Conservation (phyloP, 2,797 vertebrate genomes). For the Centropyge bicolor region DNA sequence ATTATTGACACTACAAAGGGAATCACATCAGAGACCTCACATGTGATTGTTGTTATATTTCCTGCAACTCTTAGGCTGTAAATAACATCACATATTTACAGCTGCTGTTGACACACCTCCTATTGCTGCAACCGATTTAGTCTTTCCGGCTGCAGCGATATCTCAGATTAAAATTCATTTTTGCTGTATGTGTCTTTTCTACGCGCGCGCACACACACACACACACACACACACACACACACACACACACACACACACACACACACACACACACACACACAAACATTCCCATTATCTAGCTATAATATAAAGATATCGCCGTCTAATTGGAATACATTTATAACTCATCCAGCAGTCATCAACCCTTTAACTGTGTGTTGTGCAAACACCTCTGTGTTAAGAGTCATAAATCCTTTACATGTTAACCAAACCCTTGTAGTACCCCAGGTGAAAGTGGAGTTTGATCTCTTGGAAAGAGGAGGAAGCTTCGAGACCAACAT, state of each 20-base stretch:
- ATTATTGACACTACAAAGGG: slow-evolving; percentile 11
- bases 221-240: not conserved
- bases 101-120: slow-evolving; percentile 17
- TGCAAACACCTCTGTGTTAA: slow-evolving; percentile 42
- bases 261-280: not conserved
- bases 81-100: not conserved
- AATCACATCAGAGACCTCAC: not conserved
- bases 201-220: not conserved
- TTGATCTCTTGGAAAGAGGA: slow-evolving; percentile 71
- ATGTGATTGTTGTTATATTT: not conserved
- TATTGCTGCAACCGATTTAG: not conserved
- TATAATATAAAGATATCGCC: slow-evolving; percentile 1
- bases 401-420: slow-evolving; percentile 80
- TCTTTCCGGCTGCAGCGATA: not conserved
- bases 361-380: slow-evolving; percentile 23
- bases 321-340: not conserved
- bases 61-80: not conserved
- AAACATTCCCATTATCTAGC: not conserved
- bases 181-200: not conserved
- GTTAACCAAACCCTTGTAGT: slow-evolving; percentile 70
- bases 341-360: slow-evolving; percentile 4
- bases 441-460: slow-evolving; percentile 74
- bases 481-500: slow-evolving; percentile 1
- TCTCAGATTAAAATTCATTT: slow-evolving; percentile 7
- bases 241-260: not conserved